A percentile compares a stretch with the other conserved stretches of the same genome.
Conservation (phyloP, 2,888 invertebrate genomes). For the Spisula solida region DNA sequence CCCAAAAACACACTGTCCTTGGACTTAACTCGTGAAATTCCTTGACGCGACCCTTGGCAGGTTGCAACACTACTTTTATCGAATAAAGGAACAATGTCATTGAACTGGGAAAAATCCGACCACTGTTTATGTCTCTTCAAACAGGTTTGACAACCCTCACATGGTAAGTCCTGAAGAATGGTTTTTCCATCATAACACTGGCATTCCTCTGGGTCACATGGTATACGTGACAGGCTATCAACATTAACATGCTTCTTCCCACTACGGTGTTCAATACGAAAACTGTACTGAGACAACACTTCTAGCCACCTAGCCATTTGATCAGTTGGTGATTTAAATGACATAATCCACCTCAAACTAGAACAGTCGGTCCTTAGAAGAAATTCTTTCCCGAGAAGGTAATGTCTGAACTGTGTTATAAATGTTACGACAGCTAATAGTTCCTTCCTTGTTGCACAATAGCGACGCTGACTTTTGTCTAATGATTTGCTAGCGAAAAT, state of each 20-base stretch:
- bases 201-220: constrained; percentile 37
- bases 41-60: background rate
- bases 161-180: constrained; percentile 44
- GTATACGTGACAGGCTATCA: background rate
- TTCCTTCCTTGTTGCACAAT: constrained; percentile 63
- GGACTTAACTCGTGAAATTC: background rate
- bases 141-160: constrained; percentile 10
- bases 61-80: background rate
- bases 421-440: constrained; percentile 61
- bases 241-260: constrained; percentile 9
- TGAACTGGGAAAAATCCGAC: constrained; percentile 41
- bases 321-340: constrained; percentile 50
- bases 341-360: constrained; percentile 58
- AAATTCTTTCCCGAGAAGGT: constrained; percentile 49
- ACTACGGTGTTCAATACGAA: constrained; percentile 43
- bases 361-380: background rate
- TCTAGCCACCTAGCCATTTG: constrained; percentile 60
- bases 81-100: constrained; percentile 25
- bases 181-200: constrained; percentile 45
- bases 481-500: constrained; percentile 64
- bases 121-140: constrained; percentile 29
- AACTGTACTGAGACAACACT: constrained; percentile 46
- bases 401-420: constrained; percentile 57
- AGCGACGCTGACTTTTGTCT: constrained; percentile 47
- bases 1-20: background rate